Evolutionary conservation across 2,113 vertebrate species (phyloP), one percentile per base, ranked within the genome.

Genomic region (Leucosticte australis): DNA sequence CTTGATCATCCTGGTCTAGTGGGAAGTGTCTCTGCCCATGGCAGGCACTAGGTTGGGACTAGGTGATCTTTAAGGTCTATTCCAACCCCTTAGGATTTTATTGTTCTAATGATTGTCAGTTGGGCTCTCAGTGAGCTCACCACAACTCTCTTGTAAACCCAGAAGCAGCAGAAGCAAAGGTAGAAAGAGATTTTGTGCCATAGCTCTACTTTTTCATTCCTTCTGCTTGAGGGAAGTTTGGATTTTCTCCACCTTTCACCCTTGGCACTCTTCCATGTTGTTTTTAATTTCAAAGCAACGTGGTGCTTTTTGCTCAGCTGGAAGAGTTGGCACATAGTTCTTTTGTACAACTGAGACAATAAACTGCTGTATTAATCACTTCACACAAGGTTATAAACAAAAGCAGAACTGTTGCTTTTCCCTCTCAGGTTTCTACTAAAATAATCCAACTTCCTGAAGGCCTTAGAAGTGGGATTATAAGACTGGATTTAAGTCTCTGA

Each of bases 281-380:
- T 90, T 96, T 94, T 91, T 97, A 97, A 96, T 97, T 98, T 96
- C 89, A 81, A 92, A 94, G 91, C 95, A 95, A 86, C 49, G 76
- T 89, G 93, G 73, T 96, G 94, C 76, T 91, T 96, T 95, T 92
- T 91, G 77, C 79, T 92, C 76, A 91, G 76, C 78, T 14, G 28
- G 52, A 94, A 94, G 73, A 90, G 74, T 9, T 97, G 97, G 94
- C 94, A 82, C 59, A 17, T 64, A 23, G 39, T 53, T 89, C 74
- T 85, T 95, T 81, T 91, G 87, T 95, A 68, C 73, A 94, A 15
- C 77, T 33, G 87, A 90, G 91, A 71, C 95, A 91, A 59, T 96
- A 90, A 97, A 95, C 65, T 94, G 64, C 80, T 89, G 60, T 53
- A 93, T 91, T 91, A 63, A 94, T 96, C 87, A 65, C 85, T 77